Conservation (phyloP, 1,140 invertebrate species). For the Colletes latitarsis region DNA sequence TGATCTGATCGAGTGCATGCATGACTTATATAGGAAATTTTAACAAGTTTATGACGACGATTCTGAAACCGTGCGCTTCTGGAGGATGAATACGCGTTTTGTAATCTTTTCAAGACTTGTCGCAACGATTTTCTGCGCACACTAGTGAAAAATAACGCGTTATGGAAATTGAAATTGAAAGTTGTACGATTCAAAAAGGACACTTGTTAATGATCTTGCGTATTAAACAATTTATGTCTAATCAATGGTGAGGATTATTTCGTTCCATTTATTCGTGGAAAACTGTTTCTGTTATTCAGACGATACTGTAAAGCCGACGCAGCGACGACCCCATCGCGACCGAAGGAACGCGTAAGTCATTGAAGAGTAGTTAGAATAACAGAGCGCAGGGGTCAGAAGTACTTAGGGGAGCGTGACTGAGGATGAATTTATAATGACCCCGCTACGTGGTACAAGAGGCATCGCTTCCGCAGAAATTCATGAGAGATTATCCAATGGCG, state of each 20-base stretch:
- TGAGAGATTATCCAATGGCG: conserved; percentile 26
- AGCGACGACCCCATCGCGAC: no score
- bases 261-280: no score
- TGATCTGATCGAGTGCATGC: not conserved
- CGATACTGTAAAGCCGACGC: no score
- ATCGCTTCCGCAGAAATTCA: conserved; percentile 44
- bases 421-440: conserved; percentile 53
- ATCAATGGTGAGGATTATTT: no score
- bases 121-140: no score
- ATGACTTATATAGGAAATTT: not conserved
- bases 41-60: not conserved
- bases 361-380: conserved; percentile 29
- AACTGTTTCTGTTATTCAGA: no score
- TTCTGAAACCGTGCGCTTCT: not conserved
- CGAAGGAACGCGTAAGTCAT: conserved; percentile 27
- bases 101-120: conserved; percentile 11
- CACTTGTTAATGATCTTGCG: no score
- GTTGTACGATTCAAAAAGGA: no score
- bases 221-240: no score
- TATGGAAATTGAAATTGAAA: no score
- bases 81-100: conserved; percentile 16
- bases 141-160: no score
- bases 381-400: conserved; percentile 41
- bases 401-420: conserved; percentile 39
- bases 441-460: conserved; percentile 20